Conservation (phyloP, 2,888 invertebrate species). For the Ormyrus nitidulus region DNA sequence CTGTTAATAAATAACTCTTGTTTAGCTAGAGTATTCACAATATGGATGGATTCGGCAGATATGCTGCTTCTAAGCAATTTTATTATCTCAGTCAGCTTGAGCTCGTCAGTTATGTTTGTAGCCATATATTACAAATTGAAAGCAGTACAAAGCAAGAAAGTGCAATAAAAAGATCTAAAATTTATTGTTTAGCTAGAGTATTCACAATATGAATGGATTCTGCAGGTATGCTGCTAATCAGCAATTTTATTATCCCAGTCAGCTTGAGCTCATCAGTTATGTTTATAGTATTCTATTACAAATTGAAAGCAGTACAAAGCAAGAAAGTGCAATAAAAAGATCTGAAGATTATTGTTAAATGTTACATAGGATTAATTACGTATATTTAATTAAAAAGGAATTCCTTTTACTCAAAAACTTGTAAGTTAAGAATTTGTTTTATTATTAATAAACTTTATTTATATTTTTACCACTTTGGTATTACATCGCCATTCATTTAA, state of each 20-base stretch:
- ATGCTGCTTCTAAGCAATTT: constrained; percentile 84
- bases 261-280: constrained; percentile 84
- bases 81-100: constrained; percentile 82
- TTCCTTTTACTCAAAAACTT: too few relatives aligned
- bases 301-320: too few relatives aligned
- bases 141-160: constrained; percentile 60
- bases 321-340: constrained; percentile 64
- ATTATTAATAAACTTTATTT: constrained; percentile 47
- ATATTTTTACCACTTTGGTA: constrained; percentile 46
- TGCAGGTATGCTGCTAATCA: constrained; percentile 82
- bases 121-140: constrained; percentile 78
- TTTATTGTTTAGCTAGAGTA: constrained; percentile 80
- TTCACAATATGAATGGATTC: constrained; percentile 89
- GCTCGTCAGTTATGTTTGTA: constrained; percentile 82
- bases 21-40: constrained; percentile 87
- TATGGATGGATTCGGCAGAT: constrained; percentile 87
- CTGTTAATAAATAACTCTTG: too few relatives aligned
- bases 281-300: constrained; percentile 81
- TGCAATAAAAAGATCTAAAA: constrained; percentile 55
- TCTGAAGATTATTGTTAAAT: too few relatives aligned
- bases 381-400: too few relatives aligned
- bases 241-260: constrained; percentile 85
- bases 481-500: constrained; percentile 53
- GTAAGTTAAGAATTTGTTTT: neutral
- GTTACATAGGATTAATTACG: too few relatives aligned